phyloP scores from a whole-genome alignment of 2,888 invertebrate species.

The Gymnosoma rotundatum region DNA sequence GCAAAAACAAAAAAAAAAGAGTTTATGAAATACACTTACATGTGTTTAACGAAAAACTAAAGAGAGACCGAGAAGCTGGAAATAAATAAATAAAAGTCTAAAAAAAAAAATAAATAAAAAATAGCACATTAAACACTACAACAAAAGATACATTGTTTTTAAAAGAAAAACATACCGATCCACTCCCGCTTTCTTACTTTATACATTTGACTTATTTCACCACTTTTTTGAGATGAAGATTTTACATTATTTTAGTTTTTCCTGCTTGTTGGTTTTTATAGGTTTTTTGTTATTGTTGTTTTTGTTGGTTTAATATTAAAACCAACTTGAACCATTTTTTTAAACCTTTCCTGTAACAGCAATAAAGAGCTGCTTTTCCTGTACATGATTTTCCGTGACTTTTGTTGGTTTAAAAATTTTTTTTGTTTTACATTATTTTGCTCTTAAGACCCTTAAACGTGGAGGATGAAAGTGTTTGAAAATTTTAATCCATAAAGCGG shows the following conservation, averaged over 20 bases:
- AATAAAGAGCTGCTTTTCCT: constrained; percentile 56
- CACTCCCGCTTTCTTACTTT: constrained; percentile 16
- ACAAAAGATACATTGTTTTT: constrained; percentile 60
- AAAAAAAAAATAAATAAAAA: constrained; percentile 5
- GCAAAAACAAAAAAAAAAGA: constrained; percentile 32
- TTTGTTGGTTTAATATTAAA: constrained; percentile 44
- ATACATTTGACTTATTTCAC: not conserved
- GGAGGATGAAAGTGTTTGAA: constrained; percentile 48
- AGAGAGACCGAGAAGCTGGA: constrained; percentile 9
- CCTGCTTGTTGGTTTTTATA: constrained; percentile 20
- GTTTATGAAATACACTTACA: constrained; percentile 40
- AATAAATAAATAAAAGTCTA: constrained; percentile 5
- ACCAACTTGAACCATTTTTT: constrained; percentile 62
- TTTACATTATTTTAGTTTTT: constrained; percentile 35
- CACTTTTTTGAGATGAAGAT: constrained; percentile 5
- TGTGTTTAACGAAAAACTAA: constrained; percentile 6
- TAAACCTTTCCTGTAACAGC: constrained; percentile 13
- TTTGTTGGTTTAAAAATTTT: not conserved
- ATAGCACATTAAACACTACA: constrained; percentile 51
- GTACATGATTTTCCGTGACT: constrained; percentile 50
- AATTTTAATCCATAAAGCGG: constrained; percentile 29
- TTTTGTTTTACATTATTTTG: not conserved
- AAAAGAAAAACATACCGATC: constrained; percentile 29
- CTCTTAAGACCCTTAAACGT: constrained; percentile 17
- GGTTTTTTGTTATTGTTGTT: constrained; percentile 51